These are phyloP conservation scores for Cheilosia impressa DNA, from an alignment of 2,888 invertebrate genomes.

Conservation along the genomic window DNA sequence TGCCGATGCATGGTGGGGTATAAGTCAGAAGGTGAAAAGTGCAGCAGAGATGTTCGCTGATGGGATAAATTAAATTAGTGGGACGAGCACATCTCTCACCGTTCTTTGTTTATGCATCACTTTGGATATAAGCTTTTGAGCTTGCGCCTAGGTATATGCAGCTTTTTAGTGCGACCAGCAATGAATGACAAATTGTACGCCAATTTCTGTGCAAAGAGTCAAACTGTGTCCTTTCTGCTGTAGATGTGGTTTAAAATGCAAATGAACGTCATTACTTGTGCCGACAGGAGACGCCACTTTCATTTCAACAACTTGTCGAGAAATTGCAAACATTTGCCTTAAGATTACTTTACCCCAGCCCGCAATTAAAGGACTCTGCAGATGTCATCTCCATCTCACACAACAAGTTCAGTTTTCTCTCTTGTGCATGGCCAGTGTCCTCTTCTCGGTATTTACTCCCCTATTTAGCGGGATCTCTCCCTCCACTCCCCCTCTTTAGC, in stretches of 20 bases:
- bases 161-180: no score
- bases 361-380: constrained; percentile 50
- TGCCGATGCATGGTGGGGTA: background rate
- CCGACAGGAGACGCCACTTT: background rate
- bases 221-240: no score
- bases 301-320: constrained; percentile 48
- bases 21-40: constrained; percentile 24
- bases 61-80: background rate
- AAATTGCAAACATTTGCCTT: constrained; percentile 58
- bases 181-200: no score
- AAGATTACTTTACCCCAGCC: constrained; percentile 58
- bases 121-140: no score
- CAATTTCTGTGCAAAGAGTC: no score
- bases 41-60: background rate
- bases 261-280: background rate
- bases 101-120: no score
- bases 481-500: constrained; percentile 24
- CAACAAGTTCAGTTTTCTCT: background rate
- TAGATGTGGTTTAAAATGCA: no score
- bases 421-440: background rate
- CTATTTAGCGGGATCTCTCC: constrained; percentile 39
- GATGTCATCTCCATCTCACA: background rate
- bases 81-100: no score
- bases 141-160: no score
- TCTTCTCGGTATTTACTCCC: constrained; percentile 36